Percentiles rank a stretch among this genome's conserved stretches.
These are phyloP conservation scores for Tipula confusa DNA, from an alignment of 2,888 invertebrate species.

Conservation along the genomic window DNA sequence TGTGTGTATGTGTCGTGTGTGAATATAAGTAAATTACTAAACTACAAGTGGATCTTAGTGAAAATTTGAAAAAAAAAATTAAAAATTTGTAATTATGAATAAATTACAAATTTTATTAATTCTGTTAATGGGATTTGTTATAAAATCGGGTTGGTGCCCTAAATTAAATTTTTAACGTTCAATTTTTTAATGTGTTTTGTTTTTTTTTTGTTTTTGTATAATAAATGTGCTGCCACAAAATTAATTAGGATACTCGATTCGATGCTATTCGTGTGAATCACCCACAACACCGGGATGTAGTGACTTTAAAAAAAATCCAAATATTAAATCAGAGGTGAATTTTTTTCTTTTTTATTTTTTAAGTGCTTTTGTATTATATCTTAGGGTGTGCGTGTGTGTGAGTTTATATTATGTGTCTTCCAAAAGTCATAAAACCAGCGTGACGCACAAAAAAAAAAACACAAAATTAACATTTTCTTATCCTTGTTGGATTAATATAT, in stretches of 20 bases:
- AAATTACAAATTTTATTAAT: conserved; percentile 15
- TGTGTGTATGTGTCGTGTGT: not conserved
- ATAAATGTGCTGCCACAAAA: not conserved
- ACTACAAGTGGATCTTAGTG: not conserved
- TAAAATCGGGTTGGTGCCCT: conserved; percentile 29
- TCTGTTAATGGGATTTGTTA: not conserved
- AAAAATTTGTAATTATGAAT: conserved; percentile 8
- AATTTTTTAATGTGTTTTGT: not conserved
- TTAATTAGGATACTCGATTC: not conserved
- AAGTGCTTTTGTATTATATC: not conserved
- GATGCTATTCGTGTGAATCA: conserved; percentile 27
- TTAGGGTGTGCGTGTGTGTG: not conserved
- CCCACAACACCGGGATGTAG: conserved; percentile 25
- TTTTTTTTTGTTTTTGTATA: not conserved
- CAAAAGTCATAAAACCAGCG: conserved; percentile 5
- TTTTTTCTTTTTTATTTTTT: not conserved
- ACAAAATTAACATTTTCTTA: no score
- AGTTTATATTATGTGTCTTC: not conserved
- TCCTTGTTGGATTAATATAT: no score
- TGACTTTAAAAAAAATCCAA: not conserved
- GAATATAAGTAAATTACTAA: not conserved
- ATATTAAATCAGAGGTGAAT: conserved; percentile 27
- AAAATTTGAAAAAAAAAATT: not conserved
- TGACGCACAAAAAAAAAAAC: not conserved
- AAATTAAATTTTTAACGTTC: not conserved